phyloP scores from a whole-genome alignment of 2,113 vertebrate genomes.

The Halichoerus grypus region DNA sequence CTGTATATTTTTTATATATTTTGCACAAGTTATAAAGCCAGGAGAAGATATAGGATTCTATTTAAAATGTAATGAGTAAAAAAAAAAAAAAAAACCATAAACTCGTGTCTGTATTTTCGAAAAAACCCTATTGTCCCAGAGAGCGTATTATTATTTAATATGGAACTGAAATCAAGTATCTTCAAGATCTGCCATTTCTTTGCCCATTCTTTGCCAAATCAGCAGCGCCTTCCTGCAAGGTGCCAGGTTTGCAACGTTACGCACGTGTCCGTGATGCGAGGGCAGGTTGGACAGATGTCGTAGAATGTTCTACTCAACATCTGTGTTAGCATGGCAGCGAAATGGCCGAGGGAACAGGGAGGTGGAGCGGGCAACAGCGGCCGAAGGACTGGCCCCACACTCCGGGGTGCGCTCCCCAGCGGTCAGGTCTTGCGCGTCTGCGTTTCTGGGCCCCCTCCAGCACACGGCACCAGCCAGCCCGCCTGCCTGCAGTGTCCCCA shows the following conservation, averaged over 20 bases:
- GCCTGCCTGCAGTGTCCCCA: background rate
- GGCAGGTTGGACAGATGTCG: background rate
- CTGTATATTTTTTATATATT: conserved; percentile 68
- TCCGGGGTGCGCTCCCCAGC: rapidly evolving
- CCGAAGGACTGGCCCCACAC: background rate
- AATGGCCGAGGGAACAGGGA: background rate
- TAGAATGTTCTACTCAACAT: background rate
- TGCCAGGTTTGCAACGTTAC: background rate
- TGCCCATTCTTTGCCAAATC: background rate
- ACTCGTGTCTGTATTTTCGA: conserved; percentile 62
- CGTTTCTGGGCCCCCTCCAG: background rate
- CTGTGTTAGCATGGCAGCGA: background rate
- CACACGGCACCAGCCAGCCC: rapidly evolving
- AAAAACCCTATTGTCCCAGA: conserved; percentile 65
- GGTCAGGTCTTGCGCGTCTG: rapidly evolving
- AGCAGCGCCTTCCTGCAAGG: background rate
- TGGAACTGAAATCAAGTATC: conserved; percentile 48
- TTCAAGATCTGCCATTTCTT: background rate
- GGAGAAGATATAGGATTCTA: conserved; percentile 61
- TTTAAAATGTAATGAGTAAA: conserved; percentile 69
- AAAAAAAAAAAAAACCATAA: conserved; percentile 68
- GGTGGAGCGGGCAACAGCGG: rapidly evolving
- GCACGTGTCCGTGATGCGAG: background rate
- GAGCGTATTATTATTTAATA: conserved; percentile 66
- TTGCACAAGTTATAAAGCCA: conserved; percentile 72